phyloP scores from a whole-genome alignment of 2,113 vertebrate species.

The Dendropsophus ebraccatus region DNA sequence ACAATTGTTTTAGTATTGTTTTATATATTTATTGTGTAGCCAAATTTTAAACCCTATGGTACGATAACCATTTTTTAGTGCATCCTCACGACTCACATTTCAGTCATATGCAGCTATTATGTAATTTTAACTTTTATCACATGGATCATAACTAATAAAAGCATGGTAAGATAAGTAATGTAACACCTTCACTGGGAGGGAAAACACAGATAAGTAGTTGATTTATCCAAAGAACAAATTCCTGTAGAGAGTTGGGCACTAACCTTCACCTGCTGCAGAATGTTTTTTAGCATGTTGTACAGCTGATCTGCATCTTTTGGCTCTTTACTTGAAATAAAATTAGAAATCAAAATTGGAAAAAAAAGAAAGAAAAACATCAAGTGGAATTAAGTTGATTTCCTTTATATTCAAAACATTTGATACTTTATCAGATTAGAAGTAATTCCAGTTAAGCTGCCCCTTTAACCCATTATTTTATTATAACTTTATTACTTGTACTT shows the following conservation, averaged over 20 bases:
- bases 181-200: not conserved
- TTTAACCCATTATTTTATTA: too few relatives aligned
- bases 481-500: too few relatives aligned
- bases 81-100: too few relatives aligned
- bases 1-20: too few relatives aligned
- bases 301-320: conserved; percentile 95
- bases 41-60: too few relatives aligned
- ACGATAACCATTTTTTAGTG: not conserved
- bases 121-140: not conserved
- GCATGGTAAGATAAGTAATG: not conserved
- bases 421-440: not conserved
- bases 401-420: not conserved
- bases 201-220: not conserved
- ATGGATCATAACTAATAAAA: not conserved
- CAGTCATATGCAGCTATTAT: not conserved
- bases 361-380: not conserved
- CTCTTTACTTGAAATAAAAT: conserved; percentile 88
- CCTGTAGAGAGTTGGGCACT: conserved; percentile 42
- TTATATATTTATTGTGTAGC: too few relatives aligned
- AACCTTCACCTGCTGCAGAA: conserved; percentile 97
- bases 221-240: not conserved
- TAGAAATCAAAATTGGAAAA: conserved; percentile 37
- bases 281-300: conserved; percentile 90
- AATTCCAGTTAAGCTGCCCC: not conserved
- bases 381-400: not conserved